Evolutionary conservation across 2,888 invertebrate species (phyloP).

Genomic region (Tricholauxania praeusta): DNA sequence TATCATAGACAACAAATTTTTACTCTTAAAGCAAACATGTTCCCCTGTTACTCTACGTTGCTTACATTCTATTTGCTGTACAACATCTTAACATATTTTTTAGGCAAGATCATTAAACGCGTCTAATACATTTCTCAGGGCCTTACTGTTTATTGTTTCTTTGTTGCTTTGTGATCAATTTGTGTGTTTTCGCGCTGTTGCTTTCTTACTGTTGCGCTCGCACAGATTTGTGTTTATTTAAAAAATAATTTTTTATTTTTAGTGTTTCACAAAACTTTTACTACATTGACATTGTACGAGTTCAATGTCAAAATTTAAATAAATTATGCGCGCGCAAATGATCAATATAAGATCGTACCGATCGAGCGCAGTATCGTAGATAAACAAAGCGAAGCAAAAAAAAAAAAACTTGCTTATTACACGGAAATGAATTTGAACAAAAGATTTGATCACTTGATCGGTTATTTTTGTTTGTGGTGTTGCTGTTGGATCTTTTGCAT

Average conservation of each 20-base stretch:
- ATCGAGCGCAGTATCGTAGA: conserved; percentile 1
- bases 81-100: no score
- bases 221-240: conserved; percentile 5
- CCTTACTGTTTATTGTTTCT: conserved; percentile 7
- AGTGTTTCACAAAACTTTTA: conserved; percentile 38
- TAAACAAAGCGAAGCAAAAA: conserved; percentile 44
- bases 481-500: neutral
- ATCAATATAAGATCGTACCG: neutral
- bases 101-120: no score
- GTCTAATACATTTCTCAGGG: no score
- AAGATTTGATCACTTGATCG: neutral
- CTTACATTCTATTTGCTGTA: no score
- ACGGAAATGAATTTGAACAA: conserved; percentile 50
- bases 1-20: no score
- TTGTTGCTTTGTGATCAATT: conserved; percentile 4
- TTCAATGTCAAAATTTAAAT: conserved; percentile 64
- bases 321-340: conserved; percentile 55
- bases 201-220: neutral
- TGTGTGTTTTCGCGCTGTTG: conserved; percentile 8
- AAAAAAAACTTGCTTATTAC: conserved; percentile 56
- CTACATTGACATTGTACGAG: conserved; percentile 61
- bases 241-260: neutral
- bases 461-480: neutral
- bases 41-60: no score
- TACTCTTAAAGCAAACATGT: no score